Conservation (phyloP, 2,797 vertebrate species). For the Sebastes diaconus region DNA sequence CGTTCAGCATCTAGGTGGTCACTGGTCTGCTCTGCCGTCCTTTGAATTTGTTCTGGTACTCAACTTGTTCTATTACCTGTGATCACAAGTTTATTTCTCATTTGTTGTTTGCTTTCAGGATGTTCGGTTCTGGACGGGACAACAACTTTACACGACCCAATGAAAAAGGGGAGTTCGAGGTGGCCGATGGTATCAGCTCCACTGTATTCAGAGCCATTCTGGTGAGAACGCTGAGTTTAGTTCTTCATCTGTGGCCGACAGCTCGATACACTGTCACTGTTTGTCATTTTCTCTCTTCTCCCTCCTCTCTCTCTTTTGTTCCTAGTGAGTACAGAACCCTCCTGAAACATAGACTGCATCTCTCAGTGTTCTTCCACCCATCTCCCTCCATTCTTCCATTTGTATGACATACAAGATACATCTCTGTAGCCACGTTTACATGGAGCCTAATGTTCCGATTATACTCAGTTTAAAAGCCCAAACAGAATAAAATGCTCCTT, state of each 20-base stretch:
- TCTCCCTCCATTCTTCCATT: background rate
- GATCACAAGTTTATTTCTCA: background rate
- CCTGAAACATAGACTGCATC: background rate
- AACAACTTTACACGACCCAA: conserved; percentile 98
- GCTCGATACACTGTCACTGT: background rate
- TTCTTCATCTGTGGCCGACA: background rate
- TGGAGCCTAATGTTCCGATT: no score
- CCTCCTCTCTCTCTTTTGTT: background rate
- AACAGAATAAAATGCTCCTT: no score
- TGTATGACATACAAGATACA: background rate
- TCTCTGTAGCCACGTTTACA: background rate
- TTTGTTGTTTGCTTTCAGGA: conserved; percentile 78
- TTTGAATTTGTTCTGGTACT: background rate
- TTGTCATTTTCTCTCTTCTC: background rate
- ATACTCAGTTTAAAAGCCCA: no score
- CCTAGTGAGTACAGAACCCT: background rate
- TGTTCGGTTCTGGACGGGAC: conserved; percentile 98
- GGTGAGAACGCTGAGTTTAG: conserved; percentile 80
- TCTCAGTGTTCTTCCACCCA: background rate
- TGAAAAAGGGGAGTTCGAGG: conserved; percentile 97
- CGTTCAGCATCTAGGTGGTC: no score
- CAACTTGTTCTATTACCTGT: background rate
- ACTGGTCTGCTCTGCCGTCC: background rate
- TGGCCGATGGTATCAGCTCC: conserved; percentile 97
- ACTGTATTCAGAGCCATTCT: conserved; percentile 97